Base-by-base conservation (phyloP, 2,888 invertebrate species). In the Rhopalosiphum nymphaeae region DNA sequence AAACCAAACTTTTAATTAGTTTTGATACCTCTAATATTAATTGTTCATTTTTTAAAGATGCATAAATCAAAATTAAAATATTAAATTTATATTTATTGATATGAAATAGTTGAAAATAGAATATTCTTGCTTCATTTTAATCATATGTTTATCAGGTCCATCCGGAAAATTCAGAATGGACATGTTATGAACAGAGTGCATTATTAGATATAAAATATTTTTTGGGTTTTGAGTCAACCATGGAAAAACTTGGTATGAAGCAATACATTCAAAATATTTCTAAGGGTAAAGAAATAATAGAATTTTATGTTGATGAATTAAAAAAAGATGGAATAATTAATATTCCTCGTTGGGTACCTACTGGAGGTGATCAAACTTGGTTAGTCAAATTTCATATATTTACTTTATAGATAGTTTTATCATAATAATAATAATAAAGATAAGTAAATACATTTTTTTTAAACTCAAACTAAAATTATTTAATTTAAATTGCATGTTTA, bases 201-300 rank as follows among this genome's bases (percentile, higher is more conserved):
- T 97, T 97, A 95, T 97, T 99, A 94, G 99, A 99, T 96, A 98
- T 99, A 91, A 98, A 98, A 96, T 98, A 98, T 95, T 99, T 99
- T 96, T 99, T 99, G 96, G 99, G 99, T 0, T 98, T 99, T 95
- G 99, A 99, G 96, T 97, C 97, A 96, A 98, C 98, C 0, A 98
- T 99, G 95, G 99, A 99, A 96, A 99, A 99, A 96, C 97, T 99
- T 95, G 98, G 99, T 91, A 99, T 99, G 97, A 99, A 99, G 95
- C 99, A 99, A 95, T 99, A 99, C 96, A 98, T 98, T 10, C 97
- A 97, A 89, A 98, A 98, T 96, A 97, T 98, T 95, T 97, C 98
- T 91, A 98, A 97, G 96, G 97, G 99, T 95, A 99, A 99, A 96
- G 99, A 99, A 96, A 98, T 99, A 94, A 98, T 99, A 95, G 99